Conservation (phyloP, 2,888 invertebrate species). For the Volucella bombylans region DNA sequence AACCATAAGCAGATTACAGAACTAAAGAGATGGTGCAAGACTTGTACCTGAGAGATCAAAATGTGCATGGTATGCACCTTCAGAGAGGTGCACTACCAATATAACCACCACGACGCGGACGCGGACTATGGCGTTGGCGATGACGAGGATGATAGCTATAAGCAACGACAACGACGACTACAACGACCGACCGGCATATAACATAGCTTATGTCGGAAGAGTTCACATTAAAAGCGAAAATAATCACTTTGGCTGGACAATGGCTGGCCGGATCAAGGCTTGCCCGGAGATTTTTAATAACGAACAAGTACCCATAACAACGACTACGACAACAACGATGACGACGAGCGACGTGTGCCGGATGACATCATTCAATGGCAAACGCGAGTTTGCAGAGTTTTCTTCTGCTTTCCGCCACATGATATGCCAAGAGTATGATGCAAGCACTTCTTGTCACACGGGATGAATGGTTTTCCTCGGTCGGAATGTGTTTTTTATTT, state of each 20-base stretch:
- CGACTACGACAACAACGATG: slow-evolving; percentile 23
- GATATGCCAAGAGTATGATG: slow-evolving; percentile 45
- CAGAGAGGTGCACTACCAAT: slow-evolving; percentile 1
- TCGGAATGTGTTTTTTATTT: slow-evolving; percentile 14
- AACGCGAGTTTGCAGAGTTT: slow-evolving; percentile 31
- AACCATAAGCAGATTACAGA: slow-evolving; percentile 62
- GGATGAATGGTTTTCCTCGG: slow-evolving; percentile 68
- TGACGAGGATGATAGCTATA: slow-evolving; percentile 17
- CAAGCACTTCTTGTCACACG: slow-evolving; percentile 29
- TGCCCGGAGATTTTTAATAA: too few relatives aligned
- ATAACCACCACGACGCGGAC: slow-evolving; percentile 11
- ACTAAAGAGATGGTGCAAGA: slow-evolving; percentile 43
- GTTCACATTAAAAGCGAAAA: slow-evolving; percentile 72
- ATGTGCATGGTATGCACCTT: slow-evolving; percentile 42
- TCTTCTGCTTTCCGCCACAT: slow-evolving; percentile 27
- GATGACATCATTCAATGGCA: slow-evolving; percentile 70
- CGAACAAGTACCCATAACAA: too few relatives aligned
- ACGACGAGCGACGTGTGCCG: slow-evolving; percentile 1
- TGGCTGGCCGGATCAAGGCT: slow-evolving; percentile 27
- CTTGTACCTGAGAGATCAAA: slow-evolving; percentile 56
- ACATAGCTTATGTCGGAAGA: slow-evolving; percentile 63
- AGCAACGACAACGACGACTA: slow-evolving; percentile 6
- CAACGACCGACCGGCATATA: slow-evolving; percentile 39
- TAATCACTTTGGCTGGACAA: slow-evolving; percentile 63
- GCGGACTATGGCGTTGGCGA: not conserved